A percentile compares a stretch with the other conserved stretches of the same genome.
Evolutionary conservation across 2,113 vertebrate genomes (phyloP).

Genomic region (Canis aureus): DNA sequence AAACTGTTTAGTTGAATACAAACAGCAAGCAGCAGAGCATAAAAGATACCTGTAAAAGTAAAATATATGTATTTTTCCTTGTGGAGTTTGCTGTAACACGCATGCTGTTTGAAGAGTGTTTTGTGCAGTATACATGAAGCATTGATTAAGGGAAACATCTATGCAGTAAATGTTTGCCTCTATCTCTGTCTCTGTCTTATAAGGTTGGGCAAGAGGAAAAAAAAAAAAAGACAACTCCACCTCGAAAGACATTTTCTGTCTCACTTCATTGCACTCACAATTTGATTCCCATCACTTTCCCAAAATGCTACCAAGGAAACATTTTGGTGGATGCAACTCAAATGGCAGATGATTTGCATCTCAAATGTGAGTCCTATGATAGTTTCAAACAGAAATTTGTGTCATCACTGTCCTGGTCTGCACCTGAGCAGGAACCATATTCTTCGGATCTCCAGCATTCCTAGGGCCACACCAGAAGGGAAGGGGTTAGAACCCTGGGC

Average conservation of each 20-base stretch:
- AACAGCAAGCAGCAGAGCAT: neutral
- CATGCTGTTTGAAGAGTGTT: neutral
- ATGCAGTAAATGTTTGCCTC: neutral
- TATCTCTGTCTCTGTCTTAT: neutral
- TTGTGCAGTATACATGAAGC: neutral
- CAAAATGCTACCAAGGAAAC: neutral
- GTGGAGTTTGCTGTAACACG: neutral
- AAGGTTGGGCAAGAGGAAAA: neutral
- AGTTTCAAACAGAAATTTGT: neutral
- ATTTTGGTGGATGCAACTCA: neutral
- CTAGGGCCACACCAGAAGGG: accelerated
- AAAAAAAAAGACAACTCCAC: neutral
- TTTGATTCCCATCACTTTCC: neutral
- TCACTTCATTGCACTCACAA: neutral
- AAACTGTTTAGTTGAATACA: neutral
- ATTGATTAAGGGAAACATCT: neutral
- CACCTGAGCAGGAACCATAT: neutral
- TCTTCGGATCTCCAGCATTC: neutral
- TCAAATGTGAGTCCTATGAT: neutral
- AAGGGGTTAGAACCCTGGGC: accelerated
- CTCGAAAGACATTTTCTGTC: neutral
- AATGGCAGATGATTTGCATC: neutral
- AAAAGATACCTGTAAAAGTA: neutral
- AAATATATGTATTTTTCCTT: neutral
- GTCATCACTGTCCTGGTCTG: neutral